Base-by-base conservation (phyloP, 2,888 invertebrate species). In the Rosalia funebris region DNA sequence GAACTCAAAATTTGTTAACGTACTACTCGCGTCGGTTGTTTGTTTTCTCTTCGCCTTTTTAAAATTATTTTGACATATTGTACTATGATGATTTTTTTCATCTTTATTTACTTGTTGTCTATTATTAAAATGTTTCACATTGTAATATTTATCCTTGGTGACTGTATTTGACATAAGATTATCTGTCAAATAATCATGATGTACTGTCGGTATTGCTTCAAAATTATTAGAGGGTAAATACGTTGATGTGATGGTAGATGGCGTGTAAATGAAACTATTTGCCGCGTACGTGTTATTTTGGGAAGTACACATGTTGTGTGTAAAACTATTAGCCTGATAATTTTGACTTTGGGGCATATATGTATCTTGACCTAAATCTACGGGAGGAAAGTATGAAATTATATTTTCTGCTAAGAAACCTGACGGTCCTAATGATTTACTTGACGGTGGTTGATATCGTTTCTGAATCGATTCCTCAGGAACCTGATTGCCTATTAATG, bases 341-440 rank as follows among this genome's bases (percentile, higher is more conserved):
- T 73, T 79, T 62, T 79, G 77, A 62, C 77, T 79, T 19, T 77
- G 73, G 31, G 75, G 76, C 12, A 75, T 70, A 55, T 76, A 78
- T 52, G 75, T 77, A 20, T 81, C 80, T 62, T 76, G 77, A n/a
- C 70, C 73, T 5, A 79, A 59, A 55, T 81, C 81, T 1, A 80
- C 74, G 1, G 78, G 64, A n/a, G 80, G 77, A 55, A 81, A 81
- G 65, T 80, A 81, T 2, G 79, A 73, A 9, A 80, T 74, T 20
- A 80, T 75, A 67, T 80, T 81, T 46, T 81, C 80, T 0, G 79
- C 68, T 14, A 79, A 63, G 57, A 80, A 80, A 16, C 74, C 72
- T 2, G 66, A 44, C n/a, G 77, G 71, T 19, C 78, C 76, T 4
- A 74, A 66, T 5, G 77, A 54, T 20, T 77, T 71, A 60, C 75